Evolutionary conservation across 2,113 vertebrate genomes (phyloP), one percentile per base, ranked within the genome.

Genomic region (Alethe diademata): DNA sequence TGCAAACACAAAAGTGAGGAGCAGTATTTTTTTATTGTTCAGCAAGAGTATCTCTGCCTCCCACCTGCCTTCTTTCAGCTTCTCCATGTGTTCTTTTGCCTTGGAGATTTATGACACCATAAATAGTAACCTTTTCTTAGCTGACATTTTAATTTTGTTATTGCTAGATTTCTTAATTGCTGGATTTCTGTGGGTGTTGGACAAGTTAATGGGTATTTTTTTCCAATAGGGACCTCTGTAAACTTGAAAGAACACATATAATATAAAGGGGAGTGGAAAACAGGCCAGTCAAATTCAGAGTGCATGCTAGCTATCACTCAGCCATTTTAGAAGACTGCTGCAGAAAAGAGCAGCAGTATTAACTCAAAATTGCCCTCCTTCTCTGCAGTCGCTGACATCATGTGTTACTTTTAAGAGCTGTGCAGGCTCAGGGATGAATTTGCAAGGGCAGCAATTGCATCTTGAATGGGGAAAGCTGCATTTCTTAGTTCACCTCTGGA

Each of bases 101-200:
- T 9, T 25, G 19, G 25, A 72, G 67, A 75, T 71, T 66, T 57
- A 79, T 82, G n/a, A n/a, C 23, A 56, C 48, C 25, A 60, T 67
- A 85, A 93, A 95, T 73, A 86, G 70, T 18, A 92, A 60, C n/a
- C 29, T 91, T 95, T 96, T 95, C 60, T 92, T 89, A 54, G 33
- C 33, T 67, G 43, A 9, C 4, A 7, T 61, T 95, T 35, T 76
- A 11, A 20, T 57, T 66, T 67, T 93, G 16, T 87, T 35, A 51
- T 58, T 86, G 40, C 25, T 75, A 36, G 35, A 62, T 83, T 92
- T 71, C 86, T 78, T 60, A 57, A 31, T 75, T 76, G 17, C 28
- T 57, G 33, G 7, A 4, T 47, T 82, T 87, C 47, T 66, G 11
- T 70, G 18, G 15, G 14, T 75, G 33, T 43, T 67, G 26, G 36